phyloP scores from a whole-genome alignment of 2,797 vertebrate genomes.

The Perdix hodgsoniae region DNA sequence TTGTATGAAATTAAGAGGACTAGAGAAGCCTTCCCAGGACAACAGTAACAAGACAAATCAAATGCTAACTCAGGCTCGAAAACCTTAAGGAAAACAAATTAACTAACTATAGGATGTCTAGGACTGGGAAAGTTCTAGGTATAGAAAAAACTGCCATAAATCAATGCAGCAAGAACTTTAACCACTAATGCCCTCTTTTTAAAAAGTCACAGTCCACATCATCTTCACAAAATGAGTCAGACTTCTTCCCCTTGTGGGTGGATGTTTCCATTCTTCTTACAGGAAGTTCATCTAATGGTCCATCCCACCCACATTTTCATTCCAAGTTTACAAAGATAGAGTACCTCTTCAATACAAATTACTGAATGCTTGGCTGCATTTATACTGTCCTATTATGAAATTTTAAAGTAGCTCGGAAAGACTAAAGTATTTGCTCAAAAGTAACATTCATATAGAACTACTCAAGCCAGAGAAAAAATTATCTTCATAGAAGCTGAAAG shows the following conservation, averaged over 20 bases:
- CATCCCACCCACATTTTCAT: fast-evolving
- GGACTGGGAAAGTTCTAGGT: neutral
- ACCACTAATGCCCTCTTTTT: neutral
- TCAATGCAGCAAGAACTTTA: neutral
- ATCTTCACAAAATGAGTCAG: neutral
- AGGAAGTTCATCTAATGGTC: neutral
- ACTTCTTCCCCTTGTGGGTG: neutral
- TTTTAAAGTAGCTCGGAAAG: neutral
- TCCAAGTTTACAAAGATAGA: neutral
- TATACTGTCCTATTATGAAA: neutral
- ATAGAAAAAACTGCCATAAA: neutral
- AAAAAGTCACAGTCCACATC: neutral
- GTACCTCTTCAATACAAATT: neutral
- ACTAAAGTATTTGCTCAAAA: neutral
- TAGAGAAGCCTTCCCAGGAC: neutral
- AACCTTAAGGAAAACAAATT: neutral
- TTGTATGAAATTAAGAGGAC: neutral
- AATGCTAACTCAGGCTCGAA: neutral
- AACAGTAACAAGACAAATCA: neutral
- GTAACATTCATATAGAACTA: neutral
- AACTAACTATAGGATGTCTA: neutral
- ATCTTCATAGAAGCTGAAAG: neutral
- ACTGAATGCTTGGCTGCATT: neutral
- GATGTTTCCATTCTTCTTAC: neutral
- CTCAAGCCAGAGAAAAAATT: neutral